Percentiles rank a stretch among this genome's conserved stretches.
Evolutionary conservation across 2,113 vertebrate species (phyloP).

Genomic region (Daphoenositta chrysoptera): DNA sequence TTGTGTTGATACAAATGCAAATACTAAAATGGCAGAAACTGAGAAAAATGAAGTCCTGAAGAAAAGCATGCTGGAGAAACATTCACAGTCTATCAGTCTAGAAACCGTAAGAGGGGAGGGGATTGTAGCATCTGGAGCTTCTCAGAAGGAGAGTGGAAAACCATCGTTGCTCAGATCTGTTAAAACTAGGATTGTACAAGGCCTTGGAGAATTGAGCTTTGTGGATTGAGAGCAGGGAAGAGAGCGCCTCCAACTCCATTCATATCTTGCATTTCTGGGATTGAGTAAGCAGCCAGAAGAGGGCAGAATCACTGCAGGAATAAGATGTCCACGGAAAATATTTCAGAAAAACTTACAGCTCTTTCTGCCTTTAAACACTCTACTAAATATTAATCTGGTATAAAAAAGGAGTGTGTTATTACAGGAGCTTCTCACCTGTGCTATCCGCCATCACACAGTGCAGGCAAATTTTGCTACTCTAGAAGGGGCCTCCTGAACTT

Average conservation of each 20-base stretch:
- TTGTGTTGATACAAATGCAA: neutral
- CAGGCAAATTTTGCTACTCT: neutral
- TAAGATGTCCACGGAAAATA: neutral
- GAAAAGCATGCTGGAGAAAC: neutral
- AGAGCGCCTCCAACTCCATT: neutral
- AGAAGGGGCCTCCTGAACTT: neutral
- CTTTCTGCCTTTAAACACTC: neutral
- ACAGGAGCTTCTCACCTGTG: neutral
- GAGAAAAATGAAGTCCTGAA: neutral
- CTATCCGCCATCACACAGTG: neutral
- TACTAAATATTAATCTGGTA: neutral
- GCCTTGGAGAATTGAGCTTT: neutral
- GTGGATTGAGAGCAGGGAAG: neutral
- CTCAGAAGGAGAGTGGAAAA: neutral
- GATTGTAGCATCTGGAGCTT: neutral
- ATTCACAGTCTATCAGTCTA: neutral
- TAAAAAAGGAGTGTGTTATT: neutral
- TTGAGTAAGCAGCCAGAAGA: slow-evolving; percentile 43
- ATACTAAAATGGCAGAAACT: slow-evolving; percentile 2
- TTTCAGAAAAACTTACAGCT: neutral
- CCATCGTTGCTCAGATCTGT: neutral
- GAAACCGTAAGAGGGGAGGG: neutral
- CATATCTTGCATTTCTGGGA: neutral
- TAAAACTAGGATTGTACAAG: neutral
- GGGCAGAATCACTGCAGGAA: slow-evolving; percentile 17